A percentile compares a stretch with the other conserved stretches of the same genome.
Conservation (phyloP, 2,888 invertebrate genomes). For the Spialia ferax region DNA sequence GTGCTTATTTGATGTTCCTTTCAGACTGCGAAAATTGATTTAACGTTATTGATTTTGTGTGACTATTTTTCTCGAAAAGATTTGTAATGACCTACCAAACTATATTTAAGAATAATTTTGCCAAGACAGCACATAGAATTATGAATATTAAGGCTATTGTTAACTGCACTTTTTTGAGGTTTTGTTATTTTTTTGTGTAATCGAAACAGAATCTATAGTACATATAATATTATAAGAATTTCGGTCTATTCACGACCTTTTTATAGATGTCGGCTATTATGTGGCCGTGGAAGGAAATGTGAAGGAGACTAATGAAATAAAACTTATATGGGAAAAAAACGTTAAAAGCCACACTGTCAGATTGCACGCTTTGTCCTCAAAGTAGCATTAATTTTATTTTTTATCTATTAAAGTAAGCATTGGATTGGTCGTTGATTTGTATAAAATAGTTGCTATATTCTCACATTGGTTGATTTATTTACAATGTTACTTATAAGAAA, state of each 20-base stretch:
- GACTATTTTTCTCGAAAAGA: slow-evolving; percentile 3
- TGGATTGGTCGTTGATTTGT: neutral
- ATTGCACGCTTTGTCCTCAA: slow-evolving; percentile 1
- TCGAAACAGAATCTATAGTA: no score
- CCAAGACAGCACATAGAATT: neutral
- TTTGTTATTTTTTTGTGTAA: neutral
- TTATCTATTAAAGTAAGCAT: neutral
- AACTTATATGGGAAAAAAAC: no score
- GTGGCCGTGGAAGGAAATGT: neutral
- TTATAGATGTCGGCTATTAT: no score
- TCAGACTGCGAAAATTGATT: slow-evolving; percentile 24
- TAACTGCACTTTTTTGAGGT: neutral
- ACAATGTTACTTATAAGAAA: neutral
- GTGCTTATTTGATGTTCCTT: slow-evolving; percentile 26
- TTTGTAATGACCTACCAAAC: neutral
- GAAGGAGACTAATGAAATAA: no score
- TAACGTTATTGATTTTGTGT: slow-evolving; percentile 7
- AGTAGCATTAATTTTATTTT: neutral
- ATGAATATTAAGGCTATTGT: neutral
- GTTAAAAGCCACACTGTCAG: neutral
- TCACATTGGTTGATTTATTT: slow-evolving; percentile 1
- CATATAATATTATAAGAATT: no score
- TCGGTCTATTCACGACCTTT: no score
- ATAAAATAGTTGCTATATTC: neutral
- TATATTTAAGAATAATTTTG: neutral